Conservation (phyloP, 2,888 invertebrate genomes). For the Polyommatus iphigenia region DNA sequence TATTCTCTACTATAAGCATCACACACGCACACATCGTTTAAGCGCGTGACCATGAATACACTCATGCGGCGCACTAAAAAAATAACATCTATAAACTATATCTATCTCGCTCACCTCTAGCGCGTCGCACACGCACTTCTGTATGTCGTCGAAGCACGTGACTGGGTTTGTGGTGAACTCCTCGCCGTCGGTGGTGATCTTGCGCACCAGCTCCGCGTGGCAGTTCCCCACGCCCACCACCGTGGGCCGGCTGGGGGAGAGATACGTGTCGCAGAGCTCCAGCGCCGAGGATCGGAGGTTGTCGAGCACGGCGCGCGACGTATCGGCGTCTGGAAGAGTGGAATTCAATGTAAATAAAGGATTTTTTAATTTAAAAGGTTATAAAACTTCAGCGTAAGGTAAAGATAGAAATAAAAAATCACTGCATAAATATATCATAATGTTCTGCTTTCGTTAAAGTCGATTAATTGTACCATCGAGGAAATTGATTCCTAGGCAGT, state of each 20-base stretch:
- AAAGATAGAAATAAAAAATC: no score
- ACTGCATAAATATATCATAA: no score
- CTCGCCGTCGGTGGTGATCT: constrained; percentile 70
- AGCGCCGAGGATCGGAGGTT: constrained; percentile 68
- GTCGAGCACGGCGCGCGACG: constrained; percentile 68
- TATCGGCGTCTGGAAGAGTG: constrained; percentile 60
- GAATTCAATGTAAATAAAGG: no score
- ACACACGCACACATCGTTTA: no score
- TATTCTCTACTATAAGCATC: no score
- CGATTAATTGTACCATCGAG: no score
- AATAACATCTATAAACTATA: neutral
- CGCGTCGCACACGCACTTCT: constrained; percentile 83
- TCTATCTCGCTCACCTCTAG: constrained; percentile 68
- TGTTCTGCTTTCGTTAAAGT: no score
- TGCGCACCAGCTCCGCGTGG: constrained; percentile 65
- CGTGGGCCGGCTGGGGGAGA: constrained; percentile 58
- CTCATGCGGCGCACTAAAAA: no score
- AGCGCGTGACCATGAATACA: no score
- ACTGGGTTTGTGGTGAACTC: constrained; percentile 76
- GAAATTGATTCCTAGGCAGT: no score
- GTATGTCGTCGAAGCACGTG: constrained; percentile 92
- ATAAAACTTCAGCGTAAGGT: no score
- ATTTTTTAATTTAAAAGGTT: no score
- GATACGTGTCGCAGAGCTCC: constrained; percentile 66
- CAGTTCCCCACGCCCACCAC: constrained; percentile 66